Evolutionary conservation across 2,113 vertebrate species (phyloP), one percentile per base, ranked within the genome.

Genomic region (Rhinolophus ferrumequinum): DNA sequence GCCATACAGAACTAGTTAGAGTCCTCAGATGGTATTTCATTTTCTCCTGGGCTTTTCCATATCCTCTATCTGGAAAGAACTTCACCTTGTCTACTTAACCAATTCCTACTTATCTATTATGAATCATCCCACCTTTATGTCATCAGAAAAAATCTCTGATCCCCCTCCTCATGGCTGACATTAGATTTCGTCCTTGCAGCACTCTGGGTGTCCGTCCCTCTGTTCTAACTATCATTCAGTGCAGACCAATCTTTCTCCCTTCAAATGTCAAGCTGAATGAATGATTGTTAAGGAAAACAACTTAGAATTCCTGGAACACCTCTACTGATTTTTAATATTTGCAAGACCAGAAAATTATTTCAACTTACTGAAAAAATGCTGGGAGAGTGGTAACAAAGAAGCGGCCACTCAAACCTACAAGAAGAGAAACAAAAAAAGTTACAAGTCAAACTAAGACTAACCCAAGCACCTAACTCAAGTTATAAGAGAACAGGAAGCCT

Each of bases 381-480:
- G 99, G 99, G 96, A 99, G 98, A 64, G 98, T 99, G 35, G 99
- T 99, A 83, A 99, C 99, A 97, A 99, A 99, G 98, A 99, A 99
- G 90, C 99, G 99, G 94, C 99, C 99, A 88, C 99, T 99, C 98
- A 99, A 97, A 96, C 99, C 99, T 99, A 72, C 0, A 96, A 90
- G 96, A 95, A 96, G n/a, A 96, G 5, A 86, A 92, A 95, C 76
- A 79, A 83, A 95, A 96, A 94, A 92, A 72, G 15, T 92, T 66
- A 95, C 6, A 95, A 91, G 35, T 91, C 95, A 93, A 6, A 2
- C 8, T 52, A 38, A 28, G 35, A 85, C 35, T 85, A 93, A 87
- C 3, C 69, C 22, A 88, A 94, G 28, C 4, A 69, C 0, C 35
- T 58, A 47, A 66, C 21, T 33, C 69, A 92, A 47, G 11, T 26